A percentile compares a stretch with the other conserved stretches of the same genome.
Evolutionary conservation across 2,888 invertebrate species (phyloP).

Genomic region (Melieria picta): DNA sequence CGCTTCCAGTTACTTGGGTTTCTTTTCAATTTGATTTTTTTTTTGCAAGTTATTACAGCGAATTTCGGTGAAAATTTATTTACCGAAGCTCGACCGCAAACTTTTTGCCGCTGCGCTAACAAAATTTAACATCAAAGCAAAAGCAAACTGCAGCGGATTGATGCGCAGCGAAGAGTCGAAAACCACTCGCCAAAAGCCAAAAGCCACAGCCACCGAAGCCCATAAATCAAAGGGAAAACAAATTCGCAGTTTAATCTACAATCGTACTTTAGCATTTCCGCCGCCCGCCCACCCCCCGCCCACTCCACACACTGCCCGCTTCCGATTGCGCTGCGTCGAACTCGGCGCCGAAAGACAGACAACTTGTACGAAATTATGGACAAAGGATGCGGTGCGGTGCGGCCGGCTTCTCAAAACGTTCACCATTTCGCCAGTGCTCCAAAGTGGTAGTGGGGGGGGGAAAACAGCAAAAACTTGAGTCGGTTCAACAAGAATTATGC

Average conservation of each 20-base stretch:
- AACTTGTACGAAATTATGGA: no score
- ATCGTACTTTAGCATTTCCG: background rate
- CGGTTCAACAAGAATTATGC: constrained; percentile 56
- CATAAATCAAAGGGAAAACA: constrained; percentile 33
- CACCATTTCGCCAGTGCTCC: no score
- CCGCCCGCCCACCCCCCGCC: background rate
- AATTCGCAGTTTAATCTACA: constrained; percentile 23
- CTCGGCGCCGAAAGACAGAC: background rate
- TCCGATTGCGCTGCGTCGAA: constrained; percentile 13
- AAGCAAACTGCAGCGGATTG: constrained; percentile 43
- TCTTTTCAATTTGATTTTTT: background rate
- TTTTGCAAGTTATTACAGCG: constrained; percentile 9
- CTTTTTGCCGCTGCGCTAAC: background rate
- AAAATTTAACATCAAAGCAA: constrained; percentile 31
- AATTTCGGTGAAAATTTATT: constrained; percentile 10
- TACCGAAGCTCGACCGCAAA: constrained; percentile 11
- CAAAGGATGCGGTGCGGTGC: background rate
- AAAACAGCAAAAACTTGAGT: constrained; percentile 36
- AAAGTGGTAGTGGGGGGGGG: constrained; percentile 1
- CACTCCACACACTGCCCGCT: background rate
- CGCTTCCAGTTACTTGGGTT: background rate
- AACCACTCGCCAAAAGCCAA: constrained; percentile 37
- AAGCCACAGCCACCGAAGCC: constrained; percentile 21
- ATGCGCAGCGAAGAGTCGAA: constrained; percentile 37
- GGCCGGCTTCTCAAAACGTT: no score